These are phyloP conservation scores for Streptopelia turtur DNA, from an alignment of 2,797 vertebrate species.

Conservation along the genomic window DNA sequence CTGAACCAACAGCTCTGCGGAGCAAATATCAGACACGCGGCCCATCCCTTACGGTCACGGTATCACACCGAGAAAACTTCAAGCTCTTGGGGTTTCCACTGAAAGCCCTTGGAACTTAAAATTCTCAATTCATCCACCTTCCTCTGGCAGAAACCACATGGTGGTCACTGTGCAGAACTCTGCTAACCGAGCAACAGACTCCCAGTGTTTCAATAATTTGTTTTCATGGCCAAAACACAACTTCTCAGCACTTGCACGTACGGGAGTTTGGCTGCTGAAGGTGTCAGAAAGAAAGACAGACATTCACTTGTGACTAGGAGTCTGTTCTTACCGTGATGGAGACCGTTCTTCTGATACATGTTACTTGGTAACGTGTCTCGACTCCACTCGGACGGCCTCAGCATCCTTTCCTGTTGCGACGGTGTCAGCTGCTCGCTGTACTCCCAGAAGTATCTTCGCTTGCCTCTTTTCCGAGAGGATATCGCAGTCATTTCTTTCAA, in stretches of 20 bases:
- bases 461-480: constrained; percentile 93
- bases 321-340: constrained; percentile 89
- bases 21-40: not conserved
- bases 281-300: not conserved
- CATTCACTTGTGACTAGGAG: not conserved
- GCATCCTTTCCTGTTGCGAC: constrained; percentile 93
- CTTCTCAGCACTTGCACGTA: not conserved
- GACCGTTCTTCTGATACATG: constrained; percentile 97
- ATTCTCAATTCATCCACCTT: constrained; percentile 8
- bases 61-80: not conserved
- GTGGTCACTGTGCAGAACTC: not conserved
- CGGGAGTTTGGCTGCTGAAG: not conserved
- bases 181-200: not conserved
- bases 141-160: constrained; percentile 5
- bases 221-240: not conserved
- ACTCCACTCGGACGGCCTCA: constrained; percentile 95
- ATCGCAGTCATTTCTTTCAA: constrained; percentile 92
- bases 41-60: not conserved
- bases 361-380: constrained; percentile 97
- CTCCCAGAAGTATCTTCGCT: constrained; percentile 98
- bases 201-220: not conserved
- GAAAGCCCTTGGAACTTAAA: not conserved
- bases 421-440: constrained; percentile 96
- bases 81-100: not conserved
- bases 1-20: not conserved